Evolutionary conservation across 2,888 invertebrate species (phyloP).

Genomic region (Noctua fimbriata): DNA sequence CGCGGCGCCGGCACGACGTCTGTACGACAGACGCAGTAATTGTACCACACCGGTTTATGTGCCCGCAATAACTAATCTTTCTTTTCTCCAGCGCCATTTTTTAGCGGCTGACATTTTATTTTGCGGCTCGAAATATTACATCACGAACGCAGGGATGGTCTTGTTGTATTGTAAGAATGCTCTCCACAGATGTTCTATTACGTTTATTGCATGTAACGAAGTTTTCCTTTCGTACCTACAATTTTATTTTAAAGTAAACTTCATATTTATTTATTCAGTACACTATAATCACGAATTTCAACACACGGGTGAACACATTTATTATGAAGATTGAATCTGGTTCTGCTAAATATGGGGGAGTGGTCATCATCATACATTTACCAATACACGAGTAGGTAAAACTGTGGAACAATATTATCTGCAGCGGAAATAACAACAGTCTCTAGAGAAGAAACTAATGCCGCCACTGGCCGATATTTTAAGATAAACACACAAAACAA

Average conservation of each 20-base stretch:
- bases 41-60: slow-evolving; percentile 73
- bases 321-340: neutral
- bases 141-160: slow-evolving; percentile 63
- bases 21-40: slow-evolving; percentile 73
- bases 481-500: neutral
- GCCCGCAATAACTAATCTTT: slow-evolving; percentile 81
- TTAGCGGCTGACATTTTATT: slow-evolving; percentile 83
- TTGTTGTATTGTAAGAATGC: slow-evolving; percentile 24
- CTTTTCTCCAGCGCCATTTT: slow-evolving; percentile 77
- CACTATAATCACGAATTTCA: neutral
- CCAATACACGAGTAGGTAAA: neutral
- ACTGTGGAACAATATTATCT: neutral
- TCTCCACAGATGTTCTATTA: slow-evolving; percentile 21
- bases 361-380: neutral
- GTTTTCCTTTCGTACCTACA: neutral
- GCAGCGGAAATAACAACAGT: neutral
- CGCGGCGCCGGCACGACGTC: slow-evolving; percentile 46
- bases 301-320: neutral
- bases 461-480: neutral
- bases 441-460: neutral
- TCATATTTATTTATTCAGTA: neutral
- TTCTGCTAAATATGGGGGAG: neutral
- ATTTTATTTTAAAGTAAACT: neutral
- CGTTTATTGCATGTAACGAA: slow-evolving; percentile 17
- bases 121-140: slow-evolving; percentile 77